phyloP scores from a whole-genome alignment of 2,888 invertebrate genomes.

The Ormyrus rosae region DNA sequence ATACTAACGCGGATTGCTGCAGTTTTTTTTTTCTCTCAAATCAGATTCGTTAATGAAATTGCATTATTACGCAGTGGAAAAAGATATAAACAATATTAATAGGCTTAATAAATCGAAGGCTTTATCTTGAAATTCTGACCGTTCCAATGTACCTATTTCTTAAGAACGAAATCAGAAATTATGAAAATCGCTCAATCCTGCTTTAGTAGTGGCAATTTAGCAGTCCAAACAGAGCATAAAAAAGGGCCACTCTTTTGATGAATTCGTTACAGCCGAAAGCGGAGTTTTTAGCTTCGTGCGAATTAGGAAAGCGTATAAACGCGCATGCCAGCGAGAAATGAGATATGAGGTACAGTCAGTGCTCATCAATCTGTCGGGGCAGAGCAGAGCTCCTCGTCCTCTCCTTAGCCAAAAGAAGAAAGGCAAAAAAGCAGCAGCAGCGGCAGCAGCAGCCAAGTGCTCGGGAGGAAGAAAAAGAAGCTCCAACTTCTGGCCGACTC shows the following conservation, averaged over 20 bases:
- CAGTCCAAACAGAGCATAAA: too few species aligned
- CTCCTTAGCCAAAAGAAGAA: slow-evolving; percentile 11
- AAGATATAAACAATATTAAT: too few species aligned
- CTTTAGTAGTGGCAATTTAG: too few species aligned
- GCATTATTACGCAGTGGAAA: too few species aligned
- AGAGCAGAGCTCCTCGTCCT: slow-evolving; percentile 29
- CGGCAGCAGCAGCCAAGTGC: not conserved
- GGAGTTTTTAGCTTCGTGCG: not conserved
- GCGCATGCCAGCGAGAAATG: slow-evolving; percentile 18
- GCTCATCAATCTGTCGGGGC: slow-evolving; percentile 46
- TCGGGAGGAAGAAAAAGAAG: slow-evolving; percentile 14
- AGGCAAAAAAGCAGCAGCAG: not conserved
- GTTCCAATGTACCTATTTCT: not conserved
- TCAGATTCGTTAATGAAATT: too few species aligned
- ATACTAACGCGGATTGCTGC: too few species aligned
- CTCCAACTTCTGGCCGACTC: not conserved
- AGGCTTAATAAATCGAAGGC: too few species aligned
- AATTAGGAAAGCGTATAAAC: slow-evolving; percentile 8
- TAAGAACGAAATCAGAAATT: not conserved
- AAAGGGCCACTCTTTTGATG: too few species aligned
- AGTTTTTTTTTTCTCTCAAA: too few species aligned
- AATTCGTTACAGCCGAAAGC: not conserved
- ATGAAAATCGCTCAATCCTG: too few species aligned
- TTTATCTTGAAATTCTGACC: slow-evolving; percentile 14
- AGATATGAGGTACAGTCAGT: slow-evolving; percentile 33